Conservation (phyloP, 2,888 invertebrate genomes). For the Platycheirus rosarum region DNA sequence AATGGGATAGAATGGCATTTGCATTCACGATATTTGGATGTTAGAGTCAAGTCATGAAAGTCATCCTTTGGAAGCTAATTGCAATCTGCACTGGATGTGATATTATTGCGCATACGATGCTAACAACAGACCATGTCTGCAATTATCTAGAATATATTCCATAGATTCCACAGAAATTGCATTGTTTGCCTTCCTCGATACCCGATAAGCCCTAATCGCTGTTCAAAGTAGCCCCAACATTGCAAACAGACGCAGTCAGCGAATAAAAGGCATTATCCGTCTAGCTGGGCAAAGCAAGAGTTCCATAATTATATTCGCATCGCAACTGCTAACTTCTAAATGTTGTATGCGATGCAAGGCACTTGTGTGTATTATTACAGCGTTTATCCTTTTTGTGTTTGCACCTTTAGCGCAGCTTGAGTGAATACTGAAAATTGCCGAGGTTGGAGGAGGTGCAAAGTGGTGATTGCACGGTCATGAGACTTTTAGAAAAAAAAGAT, state of each 20-base stretch:
- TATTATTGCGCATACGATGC: neutral
- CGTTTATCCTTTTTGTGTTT: conserved; percentile 13
- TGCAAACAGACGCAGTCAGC: conserved; percentile 2
- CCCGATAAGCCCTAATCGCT: neutral
- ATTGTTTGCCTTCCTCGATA: conserved; percentile 18
- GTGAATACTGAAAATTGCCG: conserved; percentile 2
- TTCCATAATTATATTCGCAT: conserved; percentile 3
- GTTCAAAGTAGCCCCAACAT: neutral
- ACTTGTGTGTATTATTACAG: too few species aligned
- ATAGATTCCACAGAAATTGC: neutral
- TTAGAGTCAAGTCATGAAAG: too few species aligned
- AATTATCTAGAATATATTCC: conserved; percentile 27
- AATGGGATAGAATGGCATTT: too few species aligned
- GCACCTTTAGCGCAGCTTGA: conserved; percentile 11
- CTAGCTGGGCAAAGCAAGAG: conserved; percentile 4
- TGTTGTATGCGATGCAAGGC: neutral
- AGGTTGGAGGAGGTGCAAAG: conserved; percentile 3
- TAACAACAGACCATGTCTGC: conserved; percentile 14
- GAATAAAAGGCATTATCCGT: conserved; percentile 17
- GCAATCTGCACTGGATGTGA: neutral
- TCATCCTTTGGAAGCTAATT: too few species aligned
- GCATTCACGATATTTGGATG: too few species aligned
- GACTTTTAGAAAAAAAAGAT: conserved; percentile 5
- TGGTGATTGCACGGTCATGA: neutral
- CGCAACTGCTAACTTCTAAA: neutral